These are phyloP conservation scores for Lemur catta DNA, from an alignment of 2,797 vertebrate genomes.

Conservation along the genomic window DNA sequence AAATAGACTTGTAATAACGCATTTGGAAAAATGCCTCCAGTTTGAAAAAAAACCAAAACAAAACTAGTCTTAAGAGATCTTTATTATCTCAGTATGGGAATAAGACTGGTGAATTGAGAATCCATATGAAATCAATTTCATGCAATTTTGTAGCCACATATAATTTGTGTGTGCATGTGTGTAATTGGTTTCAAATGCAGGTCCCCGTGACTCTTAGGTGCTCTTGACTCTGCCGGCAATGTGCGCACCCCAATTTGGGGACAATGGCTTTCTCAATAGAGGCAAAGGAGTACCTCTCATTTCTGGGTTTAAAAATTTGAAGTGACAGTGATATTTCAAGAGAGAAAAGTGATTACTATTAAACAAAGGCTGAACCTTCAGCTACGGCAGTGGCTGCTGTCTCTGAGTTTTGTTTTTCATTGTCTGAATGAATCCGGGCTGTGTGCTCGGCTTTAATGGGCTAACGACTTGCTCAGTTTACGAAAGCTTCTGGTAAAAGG, in stretches of 20 bases:
- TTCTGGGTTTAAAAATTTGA: slow-evolving; percentile 68
- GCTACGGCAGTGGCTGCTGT: neutral
- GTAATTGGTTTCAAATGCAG: slow-evolving; percentile 82
- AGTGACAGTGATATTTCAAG: slow-evolving; percentile 38
- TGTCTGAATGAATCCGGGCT: slow-evolving; percentile 41
- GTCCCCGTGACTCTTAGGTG: slow-evolving; percentile 50
- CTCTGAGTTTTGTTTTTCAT: slow-evolving; percentile 50
- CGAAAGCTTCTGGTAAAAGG: slow-evolving; percentile 48
- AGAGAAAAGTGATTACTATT: slow-evolving; percentile 58
- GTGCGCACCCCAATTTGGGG: slow-evolving; percentile 64
- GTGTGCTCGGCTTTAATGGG: neutral
- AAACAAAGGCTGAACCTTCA: slow-evolving; percentile 55
- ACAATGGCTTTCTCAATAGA: slow-evolving; percentile 73
- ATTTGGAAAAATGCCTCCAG: slow-evolving; percentile 79
- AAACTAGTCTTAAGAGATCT: slow-evolving; percentile 74
- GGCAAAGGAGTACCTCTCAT: slow-evolving; percentile 55
- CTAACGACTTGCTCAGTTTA: slow-evolving; percentile 31
- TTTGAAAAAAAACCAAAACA: neutral
- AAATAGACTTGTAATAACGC: slow-evolving; percentile 73
- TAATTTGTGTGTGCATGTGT: slow-evolving; percentile 50
- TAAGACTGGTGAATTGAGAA: slow-evolving; percentile 70
- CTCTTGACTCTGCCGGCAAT: slow-evolving; percentile 68
- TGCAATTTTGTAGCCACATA: slow-evolving; percentile 75
- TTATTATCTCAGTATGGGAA: slow-evolving; percentile 82
- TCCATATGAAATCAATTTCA: slow-evolving; percentile 82